phyloP scores from a whole-genome alignment of 2,113 vertebrate species.

The Cacatua alba region DNA sequence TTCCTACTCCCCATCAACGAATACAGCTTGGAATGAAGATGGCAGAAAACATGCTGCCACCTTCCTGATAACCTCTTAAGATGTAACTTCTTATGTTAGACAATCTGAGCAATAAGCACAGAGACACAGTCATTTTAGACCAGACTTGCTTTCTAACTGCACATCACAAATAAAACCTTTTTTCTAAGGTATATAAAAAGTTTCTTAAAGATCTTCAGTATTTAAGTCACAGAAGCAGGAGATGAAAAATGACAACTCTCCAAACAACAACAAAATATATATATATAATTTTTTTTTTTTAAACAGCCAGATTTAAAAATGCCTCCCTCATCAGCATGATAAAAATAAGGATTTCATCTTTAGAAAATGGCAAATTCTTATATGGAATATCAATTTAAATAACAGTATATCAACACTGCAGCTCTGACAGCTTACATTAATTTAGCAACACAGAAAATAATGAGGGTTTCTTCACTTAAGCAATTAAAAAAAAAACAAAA shows the following conservation, averaged over 20 bases:
- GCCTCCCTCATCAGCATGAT: neutral
- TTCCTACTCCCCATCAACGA: neutral
- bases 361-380: neutral
- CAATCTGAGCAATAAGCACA: neutral
- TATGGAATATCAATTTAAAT: neutral
- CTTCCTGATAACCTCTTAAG: neutral
- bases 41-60: neutral
- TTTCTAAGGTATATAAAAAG: neutral
- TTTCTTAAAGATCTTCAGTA: neutral
- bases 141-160: neutral
- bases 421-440: slow-evolving; percentile 32
- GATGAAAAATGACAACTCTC: neutral
- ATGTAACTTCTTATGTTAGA: neutral
- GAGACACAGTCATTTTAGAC: neutral
- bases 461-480: slow-evolving; percentile 55
- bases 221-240: neutral
- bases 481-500: slow-evolving; percentile 58
- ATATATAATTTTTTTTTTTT: neutral
- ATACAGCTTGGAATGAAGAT: neutral
- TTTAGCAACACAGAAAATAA: slow-evolving; percentile 59
- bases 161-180: neutral
- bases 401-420: neutral
- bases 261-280: neutral
- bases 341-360: neutral
- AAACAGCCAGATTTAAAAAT: neutral